phyloP scores from a whole-genome alignment of 1,140 invertebrate genomes.

The Bactericera cockerelli region DNA sequence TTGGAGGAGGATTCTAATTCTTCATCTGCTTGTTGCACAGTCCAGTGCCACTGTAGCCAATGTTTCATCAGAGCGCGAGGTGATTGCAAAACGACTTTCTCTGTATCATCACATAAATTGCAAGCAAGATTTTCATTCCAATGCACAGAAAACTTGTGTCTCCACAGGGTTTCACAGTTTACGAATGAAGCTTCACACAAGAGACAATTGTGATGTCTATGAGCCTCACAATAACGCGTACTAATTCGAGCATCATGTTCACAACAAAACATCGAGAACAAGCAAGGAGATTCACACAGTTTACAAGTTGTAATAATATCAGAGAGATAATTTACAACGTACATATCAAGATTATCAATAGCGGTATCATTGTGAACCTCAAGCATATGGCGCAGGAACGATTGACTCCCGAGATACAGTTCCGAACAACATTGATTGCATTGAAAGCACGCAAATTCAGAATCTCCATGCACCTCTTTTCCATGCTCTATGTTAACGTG shows the following conservation, averaged over 20 bases:
- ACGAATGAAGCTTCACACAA: not conserved
- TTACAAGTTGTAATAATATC: not conserved
- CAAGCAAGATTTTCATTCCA: not conserved
- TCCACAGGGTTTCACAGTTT: not conserved
- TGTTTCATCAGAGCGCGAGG: not conserved
- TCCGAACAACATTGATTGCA: not conserved
- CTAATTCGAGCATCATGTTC: not conserved
- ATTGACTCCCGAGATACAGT: not conserved
- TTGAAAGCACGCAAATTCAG: not conserved
- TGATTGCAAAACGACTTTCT: not conserved
- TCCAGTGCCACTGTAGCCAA: not conserved
- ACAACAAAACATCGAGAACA: not conserved
- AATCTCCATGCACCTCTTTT: not conserved
- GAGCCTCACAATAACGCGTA: not conserved
- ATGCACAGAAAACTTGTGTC: not conserved
- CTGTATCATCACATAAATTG: not conserved
- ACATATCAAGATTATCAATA: not conserved
- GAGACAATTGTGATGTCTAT: not conserved
- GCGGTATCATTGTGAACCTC: not conserved
- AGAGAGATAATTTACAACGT: not conserved
- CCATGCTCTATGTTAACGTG: constrained; percentile 1
- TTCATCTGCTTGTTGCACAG: not conserved
- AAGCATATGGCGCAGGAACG: not conserved
- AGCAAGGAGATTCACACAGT: not conserved
- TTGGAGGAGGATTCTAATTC: not conserved